phyloP scores from a whole-genome alignment of 2,888 invertebrate genomes.

The Xestia ashworthii region DNA sequence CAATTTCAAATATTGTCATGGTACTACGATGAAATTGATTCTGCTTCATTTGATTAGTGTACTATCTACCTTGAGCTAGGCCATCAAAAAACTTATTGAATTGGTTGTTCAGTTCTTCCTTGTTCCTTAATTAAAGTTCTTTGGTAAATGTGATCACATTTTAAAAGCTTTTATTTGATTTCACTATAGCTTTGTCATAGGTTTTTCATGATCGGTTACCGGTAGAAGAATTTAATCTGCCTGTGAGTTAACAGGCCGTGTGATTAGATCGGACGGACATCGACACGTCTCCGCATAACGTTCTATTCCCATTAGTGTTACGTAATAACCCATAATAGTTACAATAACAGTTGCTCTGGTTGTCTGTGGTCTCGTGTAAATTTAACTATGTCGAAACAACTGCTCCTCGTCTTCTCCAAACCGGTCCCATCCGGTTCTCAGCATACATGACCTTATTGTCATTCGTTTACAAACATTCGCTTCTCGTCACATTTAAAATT shows the following conservation, averaged over 20 bases:
- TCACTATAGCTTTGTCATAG: conserved; percentile 4
- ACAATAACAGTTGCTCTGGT: conserved; percentile 54
- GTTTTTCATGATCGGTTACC: conserved; percentile 19
- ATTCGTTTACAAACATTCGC: conserved; percentile 73
- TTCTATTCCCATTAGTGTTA: conserved; percentile 51
- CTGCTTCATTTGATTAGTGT: conserved; percentile 14
- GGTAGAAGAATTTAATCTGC: conserved; percentile 1
- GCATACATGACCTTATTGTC: conserved; percentile 78
- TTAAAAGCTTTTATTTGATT: background rate
- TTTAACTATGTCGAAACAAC: conserved; percentile 69
- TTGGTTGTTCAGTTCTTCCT: conserved; percentile 34
- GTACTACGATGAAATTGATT: background rate
- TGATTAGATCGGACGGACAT: conserved; percentile 35
- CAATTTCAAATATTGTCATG: background rate
- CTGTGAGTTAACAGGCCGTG: conserved; percentile 32
- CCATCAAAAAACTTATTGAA: conserved; percentile 27
- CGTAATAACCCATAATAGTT: conserved; percentile 60
- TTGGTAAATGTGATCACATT: conserved; percentile 23
- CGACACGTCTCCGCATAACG: conserved; percentile 23
- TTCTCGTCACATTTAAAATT: conserved; percentile 61
- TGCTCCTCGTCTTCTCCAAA: conserved; percentile 70
- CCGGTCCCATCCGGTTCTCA: conserved; percentile 74
- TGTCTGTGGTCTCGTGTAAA: conserved; percentile 51
- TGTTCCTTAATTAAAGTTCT: conserved; percentile 44
- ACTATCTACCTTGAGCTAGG: background rate